A percentile compares a stretch with the other conserved stretches of the same genome.
phyloP scores from a whole-genome alignment of 2,888 invertebrate species.

The Protula sp. region DNA sequence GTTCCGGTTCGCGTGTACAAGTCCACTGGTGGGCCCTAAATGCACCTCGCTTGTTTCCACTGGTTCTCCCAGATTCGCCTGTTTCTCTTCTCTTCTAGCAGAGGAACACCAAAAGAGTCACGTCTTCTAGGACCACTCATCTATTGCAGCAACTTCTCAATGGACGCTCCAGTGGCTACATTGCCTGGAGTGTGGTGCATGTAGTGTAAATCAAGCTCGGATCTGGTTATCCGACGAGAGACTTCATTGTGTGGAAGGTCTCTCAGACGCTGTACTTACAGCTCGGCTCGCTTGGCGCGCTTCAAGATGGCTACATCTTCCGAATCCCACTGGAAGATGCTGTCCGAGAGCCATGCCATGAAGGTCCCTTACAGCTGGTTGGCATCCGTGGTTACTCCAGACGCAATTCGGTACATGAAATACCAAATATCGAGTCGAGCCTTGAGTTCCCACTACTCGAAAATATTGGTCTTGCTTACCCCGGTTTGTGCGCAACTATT shows the following conservation, averaged over 20 bases:
- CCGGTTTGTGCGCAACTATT: conserved; percentile 25
- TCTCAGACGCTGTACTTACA: conserved; percentile 15
- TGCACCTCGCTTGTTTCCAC: background rate
- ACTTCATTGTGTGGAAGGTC: background rate
- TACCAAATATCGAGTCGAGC: conserved; percentile 26
- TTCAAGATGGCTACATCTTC: conserved; percentile 20
- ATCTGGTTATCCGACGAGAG: conserved; percentile 10
- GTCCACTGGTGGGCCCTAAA: background rate
- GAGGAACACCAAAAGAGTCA: background rate
- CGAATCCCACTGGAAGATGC: conserved; percentile 24
- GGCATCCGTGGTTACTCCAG: conserved; percentile 18
- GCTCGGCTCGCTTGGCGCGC: conserved; percentile 23
- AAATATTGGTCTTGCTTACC: background rate
- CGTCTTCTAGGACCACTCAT: background rate
- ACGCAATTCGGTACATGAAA: conserved; percentile 23
- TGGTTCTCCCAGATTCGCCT: background rate
- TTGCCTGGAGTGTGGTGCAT: conserved; percentile 17
- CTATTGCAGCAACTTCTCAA: conserved; percentile 15
- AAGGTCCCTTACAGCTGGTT: conserved; percentile 22
- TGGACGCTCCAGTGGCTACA: conserved; percentile 11
- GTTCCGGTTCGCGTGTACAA: background rate
- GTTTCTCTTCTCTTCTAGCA: background rate
- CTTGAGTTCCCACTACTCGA: no score
- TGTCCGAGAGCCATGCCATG: conserved; percentile 19
- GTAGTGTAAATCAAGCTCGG: conserved; percentile 24